Conservation (phyloP, 2,113 vertebrate species). For the Geococcyx californianus region DNA sequence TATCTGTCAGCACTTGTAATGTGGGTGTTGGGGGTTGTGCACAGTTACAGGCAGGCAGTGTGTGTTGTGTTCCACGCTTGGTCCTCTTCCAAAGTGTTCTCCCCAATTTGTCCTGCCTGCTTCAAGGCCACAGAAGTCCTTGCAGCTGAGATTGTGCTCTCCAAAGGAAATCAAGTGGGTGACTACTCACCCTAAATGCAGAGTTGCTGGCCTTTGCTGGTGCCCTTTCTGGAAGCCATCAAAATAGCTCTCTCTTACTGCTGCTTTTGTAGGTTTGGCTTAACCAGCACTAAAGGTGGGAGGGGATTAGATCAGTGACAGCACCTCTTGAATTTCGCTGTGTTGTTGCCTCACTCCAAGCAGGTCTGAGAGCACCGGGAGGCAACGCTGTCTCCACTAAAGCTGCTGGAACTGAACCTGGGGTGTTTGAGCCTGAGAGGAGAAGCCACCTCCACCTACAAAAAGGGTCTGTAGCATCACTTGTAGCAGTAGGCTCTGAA, state of each 20-base stretch:
- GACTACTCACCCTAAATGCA: no score
- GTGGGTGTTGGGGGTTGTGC: not conserved
- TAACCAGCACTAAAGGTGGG: not conserved
- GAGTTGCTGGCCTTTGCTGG: not conserved
- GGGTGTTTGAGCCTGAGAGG: not conserved
- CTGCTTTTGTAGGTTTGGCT: not conserved
- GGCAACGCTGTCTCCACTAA: not conserved
- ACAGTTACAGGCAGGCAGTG: not conserved
- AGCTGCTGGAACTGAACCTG: not conserved
- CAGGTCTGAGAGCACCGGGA: not conserved
- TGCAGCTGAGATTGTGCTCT: no score
- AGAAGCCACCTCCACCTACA: not conserved
- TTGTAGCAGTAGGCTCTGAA: not conserved
- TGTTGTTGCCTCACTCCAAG: accelerated
- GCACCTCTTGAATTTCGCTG: not conserved
- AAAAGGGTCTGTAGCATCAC: not conserved
- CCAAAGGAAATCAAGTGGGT: no score
- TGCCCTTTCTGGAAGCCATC: not conserved
- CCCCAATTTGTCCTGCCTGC: not conserved
- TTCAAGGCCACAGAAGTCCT: not conserved
- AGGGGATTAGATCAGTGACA: not conserved
- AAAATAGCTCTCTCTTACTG: not conserved
- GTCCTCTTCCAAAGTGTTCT: not conserved
- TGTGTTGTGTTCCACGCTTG: not conserved
- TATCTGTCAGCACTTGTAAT: not conserved